Evolutionary conservation across 2,113 vertebrate species (phyloP), one percentile per base, ranked within the genome.

Genomic region (Rhinopomastus cyanomelas): DNA sequence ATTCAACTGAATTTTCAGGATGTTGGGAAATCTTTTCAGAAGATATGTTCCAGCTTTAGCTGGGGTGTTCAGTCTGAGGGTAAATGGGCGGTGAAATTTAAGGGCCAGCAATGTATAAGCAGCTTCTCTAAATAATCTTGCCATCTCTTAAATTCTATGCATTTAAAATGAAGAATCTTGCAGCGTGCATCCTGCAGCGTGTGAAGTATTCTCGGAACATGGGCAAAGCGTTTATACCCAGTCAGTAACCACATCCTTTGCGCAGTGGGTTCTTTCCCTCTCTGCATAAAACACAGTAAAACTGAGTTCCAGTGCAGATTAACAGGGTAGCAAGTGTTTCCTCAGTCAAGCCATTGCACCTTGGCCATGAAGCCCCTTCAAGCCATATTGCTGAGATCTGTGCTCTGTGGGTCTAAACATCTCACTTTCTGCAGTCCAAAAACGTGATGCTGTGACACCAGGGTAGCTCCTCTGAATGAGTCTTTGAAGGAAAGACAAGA

Each of bases 141-240:
- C 87, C 72, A 82, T 95, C 92, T 81, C 60, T 90, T 94, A 46
- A 92, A 92, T 87, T 95, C 92, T 93, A 94, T 93, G 91, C 87
- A 94, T 95, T 96, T 96, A 93, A 88, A 95, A 96, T 95, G 90
- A 93, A 94, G 66, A 95, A 90, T 68, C 81, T 92, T 75, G 13
- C 61, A 68, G 74, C 13, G 32, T 61, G 39, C 92, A 87, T 86
- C 22, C 74, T 87, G 66, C 44, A 86, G 89, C 90, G 68, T 75
- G 57, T 78, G 81, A 88, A 72, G 36, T 49, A 88, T 84, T 90
- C 75, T 73, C 84, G 69, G 84, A 92, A 81, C 19, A 66, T 2
- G 46, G 69, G 62, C 65, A 93, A 84, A 64, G 66, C 21, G 18
- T 75, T 93, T 92, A 57, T 44, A 90, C 77, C 27, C 66, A 46